Conservation (phyloP, 2,888 invertebrate genomes). For the Elysia crispata region DNA sequence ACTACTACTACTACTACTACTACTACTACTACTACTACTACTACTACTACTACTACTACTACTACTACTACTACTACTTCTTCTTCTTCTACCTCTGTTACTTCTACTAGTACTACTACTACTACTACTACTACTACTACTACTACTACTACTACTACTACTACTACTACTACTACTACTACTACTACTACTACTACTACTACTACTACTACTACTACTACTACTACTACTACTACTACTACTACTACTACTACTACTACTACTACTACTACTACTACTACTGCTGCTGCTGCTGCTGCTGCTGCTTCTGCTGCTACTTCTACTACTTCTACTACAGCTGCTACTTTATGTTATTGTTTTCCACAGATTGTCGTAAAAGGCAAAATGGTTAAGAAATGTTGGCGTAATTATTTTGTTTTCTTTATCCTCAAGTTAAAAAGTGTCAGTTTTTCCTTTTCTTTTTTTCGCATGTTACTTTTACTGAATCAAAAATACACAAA, state of each 20-base stretch:
- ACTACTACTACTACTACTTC: conserved; percentile 4
- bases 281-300: neutral
- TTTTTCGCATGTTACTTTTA: too few relatives aligned
- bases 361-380: neutral
- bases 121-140: too few relatives aligned
- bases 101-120: neutral
- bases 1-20: conserved; percentile 9
- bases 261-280: neutral
- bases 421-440: too few relatives aligned
- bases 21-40: conserved; percentile 9
- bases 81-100: neutral
- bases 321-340: neutral
- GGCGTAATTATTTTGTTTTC: too few relatives aligned
- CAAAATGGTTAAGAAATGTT: too few relatives aligned
- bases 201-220: neutral
- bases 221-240: neutral
- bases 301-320: neutral
- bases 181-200: too few relatives aligned
- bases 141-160: too few relatives aligned
- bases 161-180: too few relatives aligned
- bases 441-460: too few relatives aligned
- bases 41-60: conserved; percentile 9
- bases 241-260: neutral
- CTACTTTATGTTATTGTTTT: too few relatives aligned
- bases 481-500: too few relatives aligned